Percentiles rank a stretch among this genome's conserved stretches.
These are phyloP conservation scores for Mionectes olivaceus DNA, from an alignment of 2,797 vertebrate genomes.

Conservation along the genomic window DNA sequence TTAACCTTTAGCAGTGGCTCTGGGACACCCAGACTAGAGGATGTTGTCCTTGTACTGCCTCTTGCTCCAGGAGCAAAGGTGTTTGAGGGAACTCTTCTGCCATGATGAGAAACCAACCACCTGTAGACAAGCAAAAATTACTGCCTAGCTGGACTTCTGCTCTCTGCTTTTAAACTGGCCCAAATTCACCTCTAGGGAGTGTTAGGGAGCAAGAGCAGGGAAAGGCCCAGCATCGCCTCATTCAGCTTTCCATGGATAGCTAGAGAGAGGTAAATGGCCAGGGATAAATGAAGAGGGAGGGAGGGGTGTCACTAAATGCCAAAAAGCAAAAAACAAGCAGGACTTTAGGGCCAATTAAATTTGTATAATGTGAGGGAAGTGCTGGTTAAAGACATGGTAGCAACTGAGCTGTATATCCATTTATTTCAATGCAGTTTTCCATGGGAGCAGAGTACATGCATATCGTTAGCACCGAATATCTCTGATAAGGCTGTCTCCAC, in stretches of 20 bases:
- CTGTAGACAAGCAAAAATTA: background rate
- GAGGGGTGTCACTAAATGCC: background rate
- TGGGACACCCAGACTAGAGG: accelerated
- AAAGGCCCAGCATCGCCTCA: background rate
- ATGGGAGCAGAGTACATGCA: conserved; percentile 11
- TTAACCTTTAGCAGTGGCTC: background rate
- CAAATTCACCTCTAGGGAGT: background rate
- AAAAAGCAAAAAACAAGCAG: background rate
- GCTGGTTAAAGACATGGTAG: conserved; percentile 48
- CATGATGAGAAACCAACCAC: background rate
- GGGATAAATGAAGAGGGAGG: background rate
- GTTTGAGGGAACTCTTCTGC: background rate
- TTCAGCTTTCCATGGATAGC: background rate
- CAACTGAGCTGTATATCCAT: conserved; percentile 45
- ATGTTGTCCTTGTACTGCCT: background rate
- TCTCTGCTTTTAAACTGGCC: background rate
- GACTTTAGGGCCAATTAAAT: conserved; percentile 8
- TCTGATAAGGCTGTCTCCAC: conserved; percentile 62
- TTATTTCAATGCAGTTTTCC: conserved; percentile 63
- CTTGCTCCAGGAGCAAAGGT: background rate
- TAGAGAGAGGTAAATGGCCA: background rate
- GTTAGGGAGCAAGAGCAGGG: background rate
- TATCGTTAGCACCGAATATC: conserved; percentile 57
- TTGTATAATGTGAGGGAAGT: background rate
- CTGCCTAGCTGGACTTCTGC: background rate